These are phyloP conservation scores for Notodonta dromedarius DNA, from an alignment of 2,888 invertebrate genomes.

Conservation along the genomic window DNA sequence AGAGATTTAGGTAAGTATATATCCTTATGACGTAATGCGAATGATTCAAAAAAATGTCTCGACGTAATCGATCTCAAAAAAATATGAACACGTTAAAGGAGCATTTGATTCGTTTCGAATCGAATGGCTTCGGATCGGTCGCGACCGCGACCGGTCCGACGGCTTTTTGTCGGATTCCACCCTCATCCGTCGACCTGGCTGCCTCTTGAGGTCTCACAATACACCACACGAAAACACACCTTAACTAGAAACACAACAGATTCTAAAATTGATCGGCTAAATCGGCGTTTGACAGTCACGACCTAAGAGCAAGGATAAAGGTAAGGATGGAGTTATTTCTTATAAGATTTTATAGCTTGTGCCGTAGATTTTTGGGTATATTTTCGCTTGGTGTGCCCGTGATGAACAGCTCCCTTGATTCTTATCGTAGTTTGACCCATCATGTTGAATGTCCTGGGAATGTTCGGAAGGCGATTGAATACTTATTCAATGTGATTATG, in stretches of 20 bases:
- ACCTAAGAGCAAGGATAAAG: conserved; percentile 72
- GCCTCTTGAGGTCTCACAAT: conserved; percentile 38
- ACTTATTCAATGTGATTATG: conserved; percentile 56
- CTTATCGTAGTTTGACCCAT: conserved; percentile 78
- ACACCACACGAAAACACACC: conserved; percentile 29
- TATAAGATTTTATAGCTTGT: conserved; percentile 46
- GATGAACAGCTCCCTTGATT: conserved; percentile 73
- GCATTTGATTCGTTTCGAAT: conserved; percentile 60
- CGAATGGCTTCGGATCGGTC: conserved; percentile 61
- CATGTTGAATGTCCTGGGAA: conserved; percentile 77
- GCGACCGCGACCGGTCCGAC: conserved; percentile 67
- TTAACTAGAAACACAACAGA: conserved; percentile 17
- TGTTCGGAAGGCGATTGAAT: conserved; percentile 68
- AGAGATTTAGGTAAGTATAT: no score
- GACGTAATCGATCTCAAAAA: conserved; percentile 59
- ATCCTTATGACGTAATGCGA: conserved; percentile 10
- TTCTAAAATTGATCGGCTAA: conserved; percentile 30
- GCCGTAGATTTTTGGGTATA: conserved; percentile 24
- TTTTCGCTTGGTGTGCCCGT: conserved; percentile 34
- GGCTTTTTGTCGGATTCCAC: conserved; percentile 77
- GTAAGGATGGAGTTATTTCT: conserved; percentile 53
- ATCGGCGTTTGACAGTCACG: conserved; percentile 68
- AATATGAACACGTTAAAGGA: conserved; percentile 63
- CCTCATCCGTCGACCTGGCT: conserved; percentile 67
- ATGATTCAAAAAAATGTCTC: conserved; percentile 28